Evolutionary conservation across 1,140 invertebrate species (phyloP).

Genomic region (Euwallacea similis): DNA sequence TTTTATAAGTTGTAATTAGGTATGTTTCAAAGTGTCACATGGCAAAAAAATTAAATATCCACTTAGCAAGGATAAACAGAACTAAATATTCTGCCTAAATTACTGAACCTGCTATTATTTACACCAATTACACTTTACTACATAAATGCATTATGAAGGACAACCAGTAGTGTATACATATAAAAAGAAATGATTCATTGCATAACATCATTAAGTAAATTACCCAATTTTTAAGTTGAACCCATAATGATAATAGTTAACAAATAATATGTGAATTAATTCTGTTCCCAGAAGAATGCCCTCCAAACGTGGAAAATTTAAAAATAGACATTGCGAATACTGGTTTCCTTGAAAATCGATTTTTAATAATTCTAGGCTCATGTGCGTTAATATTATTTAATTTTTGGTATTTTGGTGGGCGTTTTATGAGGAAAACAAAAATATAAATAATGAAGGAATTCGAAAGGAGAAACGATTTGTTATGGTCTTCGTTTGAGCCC

Average conservation of each 20-base stretch:
- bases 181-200: slow-evolving; percentile 32
- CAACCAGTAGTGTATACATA: slow-evolving; percentile 11
- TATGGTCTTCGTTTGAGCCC: not conserved
- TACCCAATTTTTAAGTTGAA: slow-evolving; percentile 29
- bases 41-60: no score
- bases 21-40: no score
- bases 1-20: no score
- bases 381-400: no score
- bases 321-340: slow-evolving; percentile 16
- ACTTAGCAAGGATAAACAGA: no score
- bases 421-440: slow-evolving; percentile 14
- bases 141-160: slow-evolving; percentile 9
- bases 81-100: no score
- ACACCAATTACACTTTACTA: no score
- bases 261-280: no score
- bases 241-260: slow-evolving; percentile 5
- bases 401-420: not conserved
- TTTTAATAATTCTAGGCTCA: no score
- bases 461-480: not conserved
- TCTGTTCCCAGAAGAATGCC: slow-evolving; percentile 16
- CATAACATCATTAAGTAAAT: slow-evolving; percentile 25
- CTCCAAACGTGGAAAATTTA: slow-evolving; percentile 12
- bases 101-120: no score
- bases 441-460: slow-evolving; percentile 11
- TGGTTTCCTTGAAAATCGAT: no score